Evolutionary conservation across 1,140 invertebrate genomes (phyloP), one percentile per base, ranked within the genome.

Genomic region (Drosophila leontia): DNA sequence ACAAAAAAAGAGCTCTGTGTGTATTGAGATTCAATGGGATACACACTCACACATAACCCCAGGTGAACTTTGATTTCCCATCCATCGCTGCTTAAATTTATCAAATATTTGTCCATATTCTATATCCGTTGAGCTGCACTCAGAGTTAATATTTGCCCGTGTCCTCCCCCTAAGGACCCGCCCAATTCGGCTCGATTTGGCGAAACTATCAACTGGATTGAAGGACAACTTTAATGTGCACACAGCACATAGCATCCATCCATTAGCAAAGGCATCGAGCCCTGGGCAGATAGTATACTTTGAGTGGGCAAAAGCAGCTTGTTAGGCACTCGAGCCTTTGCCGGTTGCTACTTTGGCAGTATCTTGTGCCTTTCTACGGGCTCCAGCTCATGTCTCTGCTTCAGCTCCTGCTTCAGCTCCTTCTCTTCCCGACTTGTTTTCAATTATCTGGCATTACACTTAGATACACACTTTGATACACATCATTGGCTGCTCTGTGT

Each of bases 391-490:
- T 55, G 51, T 37, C 51, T 13, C 29, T 34, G 48, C 17, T 35
- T 13, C 32, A 9, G 34, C 1, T 50, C 11, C n/a, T 8, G 29
- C n/a, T 37, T 2, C 19, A 13, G 7, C 15, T 29, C 19, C n/a
- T 19, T 7, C n/a, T 63, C 48, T 35, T 32, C 35, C 26, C 41
- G 67, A 59, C 67, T 81, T 85, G 72, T 78, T 84, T 83, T 81
- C 81, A 84, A 85, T 84, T 84, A 85, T 75, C 70, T 63, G 72
- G 57, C 70, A 75, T 63, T 74, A 75, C 69, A 74, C 45, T 74
- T 72, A 74, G 68, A 58, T 60, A 74, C 70, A 74, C 70, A 74
- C 39, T 53, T 53, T 60, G 37, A 37, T 56, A 47, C 39, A 59
- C 61, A 68, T 48, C 44, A 48, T 39, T 45, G 39, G 48, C 64